A percentile compares a stretch with the other conserved stretches of the same genome.
Evolutionary conservation across 2,888 invertebrate species (phyloP).

Genomic region (Coenonympha arcania): DNA sequence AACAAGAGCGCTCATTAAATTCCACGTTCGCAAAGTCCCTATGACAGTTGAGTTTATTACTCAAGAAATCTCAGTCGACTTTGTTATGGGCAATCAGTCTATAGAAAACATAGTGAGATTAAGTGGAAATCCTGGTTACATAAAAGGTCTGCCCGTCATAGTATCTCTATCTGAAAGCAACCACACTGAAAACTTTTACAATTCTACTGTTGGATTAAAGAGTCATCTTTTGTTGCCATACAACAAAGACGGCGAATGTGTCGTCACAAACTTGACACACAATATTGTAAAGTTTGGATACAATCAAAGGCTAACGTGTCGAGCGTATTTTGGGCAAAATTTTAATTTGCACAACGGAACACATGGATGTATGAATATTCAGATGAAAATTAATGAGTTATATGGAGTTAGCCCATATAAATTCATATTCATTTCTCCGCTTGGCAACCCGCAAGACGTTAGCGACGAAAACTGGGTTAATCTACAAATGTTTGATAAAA

Average conservation of each 20-base stretch:
- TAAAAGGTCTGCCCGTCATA: constrained; percentile 77
- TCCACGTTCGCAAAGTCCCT: constrained; percentile 42
- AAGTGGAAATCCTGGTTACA: constrained; percentile 87
- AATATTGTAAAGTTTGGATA: constrained; percentile 62
- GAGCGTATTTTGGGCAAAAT: constrained; percentile 34
- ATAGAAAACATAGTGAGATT: constrained; percentile 42
- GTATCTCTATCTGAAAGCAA: constrained; percentile 48
- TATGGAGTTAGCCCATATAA: constrained; percentile 36
- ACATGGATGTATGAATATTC: constrained; percentile 44
- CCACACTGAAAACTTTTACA: constrained; percentile 48
- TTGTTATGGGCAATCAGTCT: constrained; percentile 46
- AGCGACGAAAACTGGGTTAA: constrained; percentile 50
- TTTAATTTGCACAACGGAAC: constrained; percentile 35
- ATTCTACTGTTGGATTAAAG: constrained; percentile 31
- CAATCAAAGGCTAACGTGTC: constrained; percentile 65
- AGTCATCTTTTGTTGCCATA: constrained; percentile 43
- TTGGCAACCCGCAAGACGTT: constrained; percentile 49
- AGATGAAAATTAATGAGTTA: constrained; percentile 39
- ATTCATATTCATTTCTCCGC: constrained; percentile 44
- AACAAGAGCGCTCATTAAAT: constrained; percentile 48
- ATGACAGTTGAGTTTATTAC: constrained; percentile 36
- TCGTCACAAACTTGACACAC: constrained; percentile 43
- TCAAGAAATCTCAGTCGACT: constrained; percentile 52
- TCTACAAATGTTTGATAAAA: constrained; percentile 29
- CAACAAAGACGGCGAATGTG: constrained; percentile 61